Conservation (phyloP, 2,797 vertebrate species). For the Oreonectes daqikongensis region DNA sequence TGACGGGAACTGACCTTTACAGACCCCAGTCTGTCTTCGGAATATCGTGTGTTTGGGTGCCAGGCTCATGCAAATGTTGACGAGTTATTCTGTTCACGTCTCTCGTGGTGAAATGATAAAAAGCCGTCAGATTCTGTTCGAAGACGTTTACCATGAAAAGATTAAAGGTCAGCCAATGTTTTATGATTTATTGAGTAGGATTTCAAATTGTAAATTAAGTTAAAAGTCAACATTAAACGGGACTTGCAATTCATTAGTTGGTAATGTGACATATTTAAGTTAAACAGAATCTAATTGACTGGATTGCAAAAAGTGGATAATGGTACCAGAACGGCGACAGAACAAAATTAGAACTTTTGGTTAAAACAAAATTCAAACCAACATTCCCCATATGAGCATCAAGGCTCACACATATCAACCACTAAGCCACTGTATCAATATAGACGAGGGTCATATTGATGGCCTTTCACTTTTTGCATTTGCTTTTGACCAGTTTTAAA, state of each 20-base stretch:
- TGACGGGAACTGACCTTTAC: slow-evolving; percentile 29
- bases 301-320: background rate
- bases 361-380: background rate
- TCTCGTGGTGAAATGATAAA: slow-evolving; percentile 7
- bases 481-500: background rate
- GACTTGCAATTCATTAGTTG: background rate
- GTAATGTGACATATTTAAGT: background rate
- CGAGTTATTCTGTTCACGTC: background rate
- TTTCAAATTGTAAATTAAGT: background rate
- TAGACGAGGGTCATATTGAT: background rate
- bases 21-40: slow-evolving; percentile 10
- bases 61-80: slow-evolving; percentile 28
- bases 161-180: slow-evolving; percentile 5
- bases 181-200: background rate
- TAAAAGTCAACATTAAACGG: background rate
- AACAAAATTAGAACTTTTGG: too few species aligned
- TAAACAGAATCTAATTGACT: background rate
- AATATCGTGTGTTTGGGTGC: slow-evolving; percentile 1
- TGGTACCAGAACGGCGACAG: too few species aligned
- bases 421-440: background rate
- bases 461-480: background rate
- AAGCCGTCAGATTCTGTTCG: background rate
- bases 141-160: slow-evolving; percentile 4
- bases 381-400: background rate
- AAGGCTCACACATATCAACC: background rate